A percentile compares a stretch with the other conserved stretches of the same genome.
Conservation (phyloP, 2,888 invertebrate genomes). For the Carterocephalus palaemon region DNA sequence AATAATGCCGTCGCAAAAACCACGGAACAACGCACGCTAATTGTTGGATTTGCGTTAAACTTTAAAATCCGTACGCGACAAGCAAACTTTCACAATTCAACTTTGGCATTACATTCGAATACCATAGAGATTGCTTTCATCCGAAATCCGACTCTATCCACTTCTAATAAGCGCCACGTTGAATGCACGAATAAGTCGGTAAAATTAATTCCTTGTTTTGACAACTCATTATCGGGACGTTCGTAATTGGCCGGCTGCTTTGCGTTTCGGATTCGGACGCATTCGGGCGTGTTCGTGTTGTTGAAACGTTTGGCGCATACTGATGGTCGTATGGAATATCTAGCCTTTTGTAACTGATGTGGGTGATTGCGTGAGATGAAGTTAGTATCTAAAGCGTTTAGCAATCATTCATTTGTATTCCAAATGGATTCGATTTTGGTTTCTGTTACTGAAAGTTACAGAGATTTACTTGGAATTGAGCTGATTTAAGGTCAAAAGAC, state of each 20-base stretch:
- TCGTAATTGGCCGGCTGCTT: slow-evolving; percentile 68
- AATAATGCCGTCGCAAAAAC: slow-evolving; percentile 7
- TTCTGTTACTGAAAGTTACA: too few species aligned
- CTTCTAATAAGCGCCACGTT: slow-evolving; percentile 36
- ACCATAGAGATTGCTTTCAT: slow-evolving; percentile 15
- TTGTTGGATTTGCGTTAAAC: slow-evolving; percentile 67
- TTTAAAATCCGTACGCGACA: slow-evolving; percentile 65
- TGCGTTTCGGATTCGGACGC: slow-evolving; percentile 43
- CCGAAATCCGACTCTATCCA: slow-evolving; percentile 41
- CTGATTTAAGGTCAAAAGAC: too few species aligned
- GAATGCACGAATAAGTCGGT: slow-evolving; percentile 33
- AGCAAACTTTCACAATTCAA: slow-evolving; percentile 71
- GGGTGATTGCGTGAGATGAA: slow-evolving; percentile 43
- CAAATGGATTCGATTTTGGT: slow-evolving; percentile 13
- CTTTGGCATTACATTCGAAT: slow-evolving; percentile 56
- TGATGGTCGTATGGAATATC: slow-evolving; percentile 65
- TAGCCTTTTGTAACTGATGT: slow-evolving; percentile 69
- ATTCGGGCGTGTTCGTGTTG: slow-evolving; percentile 48
- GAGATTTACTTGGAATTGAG: too few species aligned
- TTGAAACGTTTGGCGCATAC: slow-evolving; percentile 41
- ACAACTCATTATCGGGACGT: slow-evolving; percentile 72
- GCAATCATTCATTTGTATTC: slow-evolving; percentile 39
- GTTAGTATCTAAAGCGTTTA: slow-evolving; percentile 47
- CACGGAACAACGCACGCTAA: slow-evolving; percentile 48
- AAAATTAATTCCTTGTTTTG: slow-evolving; percentile 64